Percentiles rank a stretch among this genome's conserved stretches.
Conservation (phyloP, 2,797 vertebrate genomes). For the Fratercula arctica region DNA sequence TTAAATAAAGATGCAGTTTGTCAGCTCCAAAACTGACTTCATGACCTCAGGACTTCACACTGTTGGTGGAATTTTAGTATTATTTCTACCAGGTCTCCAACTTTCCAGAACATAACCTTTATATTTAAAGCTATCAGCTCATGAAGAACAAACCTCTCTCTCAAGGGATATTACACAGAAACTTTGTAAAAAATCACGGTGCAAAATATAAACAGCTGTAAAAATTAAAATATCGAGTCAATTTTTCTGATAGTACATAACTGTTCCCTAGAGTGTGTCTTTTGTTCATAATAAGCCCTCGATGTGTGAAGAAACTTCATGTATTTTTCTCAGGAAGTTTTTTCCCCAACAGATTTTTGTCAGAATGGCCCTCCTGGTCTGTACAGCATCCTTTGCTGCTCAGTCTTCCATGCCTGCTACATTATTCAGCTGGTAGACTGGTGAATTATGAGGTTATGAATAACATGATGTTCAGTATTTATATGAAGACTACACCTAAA, state of each 20-base stretch:
- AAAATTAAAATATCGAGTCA: slow-evolving; percentile 8
- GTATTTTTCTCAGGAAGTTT: neutral
- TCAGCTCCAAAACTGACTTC: neutral
- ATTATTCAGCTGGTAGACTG: slow-evolving; percentile 1
- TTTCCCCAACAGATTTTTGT: neutral
- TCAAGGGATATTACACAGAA: neutral
- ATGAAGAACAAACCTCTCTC: neutral
- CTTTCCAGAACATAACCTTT: neutral
- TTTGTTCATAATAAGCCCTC: neutral
- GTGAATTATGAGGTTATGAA: slow-evolving; percentile 27
- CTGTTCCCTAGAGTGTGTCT: neutral
- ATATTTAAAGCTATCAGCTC: neutral
- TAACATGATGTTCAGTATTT: neutral
- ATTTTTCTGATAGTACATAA: neutral
- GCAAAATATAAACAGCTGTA: slow-evolving; percentile 33
- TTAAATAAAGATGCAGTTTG: neutral
- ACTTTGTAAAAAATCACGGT: neutral
- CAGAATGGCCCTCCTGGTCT: neutral
- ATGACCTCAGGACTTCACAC: neutral
- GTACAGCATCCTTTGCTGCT: neutral
- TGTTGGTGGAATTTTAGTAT: neutral
- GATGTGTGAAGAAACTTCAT: neutral
- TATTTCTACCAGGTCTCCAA: neutral
- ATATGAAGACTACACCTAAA: neutral
- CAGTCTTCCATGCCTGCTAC: slow-evolving; percentile 2